Evolutionary conservation across 2,888 invertebrate species (phyloP), one percentile per base, ranked within the genome.

Genomic region (Quadroppia sp.): DNA sequence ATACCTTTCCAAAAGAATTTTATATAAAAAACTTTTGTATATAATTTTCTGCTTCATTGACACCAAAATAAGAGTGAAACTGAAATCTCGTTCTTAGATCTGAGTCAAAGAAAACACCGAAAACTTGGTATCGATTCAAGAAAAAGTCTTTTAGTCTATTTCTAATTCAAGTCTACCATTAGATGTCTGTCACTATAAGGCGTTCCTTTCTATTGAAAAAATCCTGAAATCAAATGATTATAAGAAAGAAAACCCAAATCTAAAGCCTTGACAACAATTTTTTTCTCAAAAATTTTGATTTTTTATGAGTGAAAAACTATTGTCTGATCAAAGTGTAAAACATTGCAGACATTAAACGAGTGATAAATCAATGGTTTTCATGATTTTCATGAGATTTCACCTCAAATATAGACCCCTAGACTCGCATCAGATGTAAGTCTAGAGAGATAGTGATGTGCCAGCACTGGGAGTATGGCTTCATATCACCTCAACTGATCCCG

Each of bases 401-500:
- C 50, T 50, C 50, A 50, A 50, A 50, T 28, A 32, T 30, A 23
- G 11, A 59, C 3, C 28, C 7, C 3, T 2, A 23, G 20, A 20
- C 50, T n/a, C 15, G 20, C 50, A 50, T n/a, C 50, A 50, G 25
- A n/a, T 25, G 2, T 30, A 13, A 30, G 32, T 59, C 6, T 50
- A 50, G 15, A 50, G 50, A 50, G 50, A 50, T n/a, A 50, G 20
- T 50, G 50, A 42, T 42, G 9, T 42, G 45, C 11, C 11, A 50
- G 50, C 50, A 50, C 50, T 50, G 20, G 17, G 50, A 15, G 36
- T n/a, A 50, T 28, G 59, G 23, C 59, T 23, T 59, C 11, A 59
- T 59, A 59, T 59, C 59, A 59, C 59, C 59, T 59, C 59, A 13
- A 59, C 59, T 59, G 59, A 59, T 59, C 59, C 59, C 23, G 15